A percentile compares a stretch with the other conserved stretches of the same genome.
phyloP scores from a whole-genome alignment of 2,888 invertebrate genomes.

The Calephelis perditalis region DNA sequence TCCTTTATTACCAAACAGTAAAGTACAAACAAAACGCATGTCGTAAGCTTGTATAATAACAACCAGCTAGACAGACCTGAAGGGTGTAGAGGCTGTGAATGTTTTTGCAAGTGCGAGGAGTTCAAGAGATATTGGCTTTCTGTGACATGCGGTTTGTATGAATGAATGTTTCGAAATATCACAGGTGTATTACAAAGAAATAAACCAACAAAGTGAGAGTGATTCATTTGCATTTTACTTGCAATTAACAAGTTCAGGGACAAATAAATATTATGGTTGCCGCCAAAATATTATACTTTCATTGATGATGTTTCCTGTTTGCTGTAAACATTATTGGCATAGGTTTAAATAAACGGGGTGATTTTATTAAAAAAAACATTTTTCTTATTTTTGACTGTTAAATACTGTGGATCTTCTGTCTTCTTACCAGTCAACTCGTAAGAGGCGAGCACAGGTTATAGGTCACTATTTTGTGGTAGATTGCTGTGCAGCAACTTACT shows the following conservation, averaged over 20 bases:
- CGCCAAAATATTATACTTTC: too few species aligned
- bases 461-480: too few species aligned
- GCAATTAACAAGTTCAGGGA: conserved; percentile 25
- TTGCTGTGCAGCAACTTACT: too few species aligned
- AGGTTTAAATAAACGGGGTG: too few species aligned
- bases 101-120: conserved; percentile 20
- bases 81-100: conserved; percentile 16
- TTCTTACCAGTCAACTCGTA: too few species aligned
- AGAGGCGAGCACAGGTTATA: too few species aligned
- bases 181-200: conserved; percentile 37
- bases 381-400: too few species aligned
- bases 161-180: conserved; percentile 46
- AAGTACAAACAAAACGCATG: conserved; percentile 31
- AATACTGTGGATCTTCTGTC: too few species aligned
- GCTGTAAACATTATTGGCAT: too few species aligned
- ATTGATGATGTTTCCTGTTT: too few species aligned
- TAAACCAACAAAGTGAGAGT: conserved; percentile 25
- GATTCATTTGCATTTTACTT: conserved; percentile 22
- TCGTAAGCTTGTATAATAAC: conserved; percentile 22
- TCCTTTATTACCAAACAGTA: conserved; percentile 35
- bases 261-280: conserved; percentile 17
- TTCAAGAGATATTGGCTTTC: conserved; percentile 34
- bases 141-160: conserved; percentile 39
- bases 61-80: conserved; percentile 26
- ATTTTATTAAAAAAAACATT: too few species aligned